Base-by-base conservation (phyloP, 2,113 vertebrate genomes). In the Thomomys bottae region DNA sequence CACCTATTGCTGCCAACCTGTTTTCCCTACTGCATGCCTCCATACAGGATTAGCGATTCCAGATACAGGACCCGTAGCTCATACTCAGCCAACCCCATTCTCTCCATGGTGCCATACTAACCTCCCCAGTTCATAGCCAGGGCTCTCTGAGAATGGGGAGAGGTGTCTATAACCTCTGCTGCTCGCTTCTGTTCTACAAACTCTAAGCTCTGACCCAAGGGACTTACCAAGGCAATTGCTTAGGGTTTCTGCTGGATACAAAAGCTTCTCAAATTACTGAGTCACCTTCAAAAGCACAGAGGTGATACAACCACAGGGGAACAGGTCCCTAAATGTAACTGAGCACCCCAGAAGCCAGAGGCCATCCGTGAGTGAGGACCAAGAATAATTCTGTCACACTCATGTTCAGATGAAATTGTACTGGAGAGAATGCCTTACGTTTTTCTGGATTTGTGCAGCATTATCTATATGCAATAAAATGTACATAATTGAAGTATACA, bases 381-480 rank as follows among this genome's bases (percentile, higher is more conserved):
- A 30, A 20, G 36, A 21, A 32, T 8, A 24, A 36, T 0, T 10
- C 11, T 6, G 0, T 38, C 24, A 23, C 8, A 59, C 17, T 1
- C 7, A 12, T 17, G 38, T 70, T 34, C 34, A 68, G 61, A 17
- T 40, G 26, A 66, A 70, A 2, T 9, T 63, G 30, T 30, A 18
- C 23, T 11, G 17, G 40, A 49, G 14, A n/a, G 32, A 72, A 14
- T 54, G 5, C 28, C 59, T 86, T 36, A 32, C 30, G 21, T 36
- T 36, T 28, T 81, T 75, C 64, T 4, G 24, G 64, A 26, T 7
- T 70, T 80, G 28, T 49, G 28, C 75, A 8, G 34, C 38, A 64
- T 38, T 63, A 73, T 79, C 79, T 84, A 73, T 17, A 49, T 66
- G n/a, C 30, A 42, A 54, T 57, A 64, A 42, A 87, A 76, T 63